Conservation (phyloP, 64 coral and sea anemone genomes). For the Porites lutea region DNA sequence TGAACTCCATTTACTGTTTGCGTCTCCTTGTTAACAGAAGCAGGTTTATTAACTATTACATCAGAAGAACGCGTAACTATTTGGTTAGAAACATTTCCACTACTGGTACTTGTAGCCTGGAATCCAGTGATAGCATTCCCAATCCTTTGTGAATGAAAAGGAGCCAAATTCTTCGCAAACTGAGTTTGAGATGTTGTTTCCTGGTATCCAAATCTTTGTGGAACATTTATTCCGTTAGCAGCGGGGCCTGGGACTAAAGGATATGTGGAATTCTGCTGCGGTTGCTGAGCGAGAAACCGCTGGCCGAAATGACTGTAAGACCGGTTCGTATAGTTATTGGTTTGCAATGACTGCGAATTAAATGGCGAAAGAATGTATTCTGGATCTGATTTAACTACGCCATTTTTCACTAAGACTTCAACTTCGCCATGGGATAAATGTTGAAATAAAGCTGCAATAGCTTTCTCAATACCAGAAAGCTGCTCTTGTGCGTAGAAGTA, state of each 20-base stretch:
- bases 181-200: background rate
- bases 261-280: background rate
- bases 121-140: background rate
- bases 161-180: background rate
- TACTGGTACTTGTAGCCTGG: background rate
- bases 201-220: background rate
- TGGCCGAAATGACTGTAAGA: background rate
- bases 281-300: slow-evolving; percentile 29
- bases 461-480: slow-evolving; percentile 54
- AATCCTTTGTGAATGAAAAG: background rate
- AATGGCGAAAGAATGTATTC: background rate
- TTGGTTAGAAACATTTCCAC: background rate
- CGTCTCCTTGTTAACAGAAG: slow-evolving; percentile 1
- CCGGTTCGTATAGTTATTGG: background rate
- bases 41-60: background rate
- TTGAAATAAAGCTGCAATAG: slow-evolving; percentile 32
- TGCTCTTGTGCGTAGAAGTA: slow-evolving; percentile 64
- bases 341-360: slow-evolving; percentile 13
- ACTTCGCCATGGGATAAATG: slow-evolving; percentile 33
- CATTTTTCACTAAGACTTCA: slow-evolving; percentile 32
- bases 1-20: slow-evolving; percentile 6
- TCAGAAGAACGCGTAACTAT: background rate
- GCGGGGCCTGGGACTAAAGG: background rate
- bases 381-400: background rate
- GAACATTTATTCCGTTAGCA: background rate